Conservation (phyloP, 2,113 vertebrate genomes). For the Barbus barbus region DNA sequence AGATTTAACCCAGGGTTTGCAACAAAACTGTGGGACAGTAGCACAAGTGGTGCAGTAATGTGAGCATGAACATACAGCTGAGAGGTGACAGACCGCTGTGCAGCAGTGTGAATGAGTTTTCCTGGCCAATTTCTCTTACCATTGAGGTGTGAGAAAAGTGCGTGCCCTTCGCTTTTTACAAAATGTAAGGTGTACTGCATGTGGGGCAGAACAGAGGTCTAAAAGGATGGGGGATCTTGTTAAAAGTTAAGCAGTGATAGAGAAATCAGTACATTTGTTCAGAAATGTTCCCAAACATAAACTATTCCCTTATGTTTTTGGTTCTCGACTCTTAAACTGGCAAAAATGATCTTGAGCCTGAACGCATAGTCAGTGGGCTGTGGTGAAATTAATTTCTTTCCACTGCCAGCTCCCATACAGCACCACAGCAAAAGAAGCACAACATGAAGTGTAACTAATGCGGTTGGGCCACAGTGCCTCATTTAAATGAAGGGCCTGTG, state of each 20-base stretch:
- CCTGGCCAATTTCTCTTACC: conserved; percentile 50
- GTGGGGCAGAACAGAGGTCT: not conserved
- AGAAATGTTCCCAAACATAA: not conserved
- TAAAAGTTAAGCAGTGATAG: not conserved
- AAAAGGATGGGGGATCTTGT: not conserved
- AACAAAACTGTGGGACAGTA: not conserved
- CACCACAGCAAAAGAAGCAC: conserved; percentile 62
- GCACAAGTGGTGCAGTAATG: conserved; percentile 40
- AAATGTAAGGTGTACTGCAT: not conserved
- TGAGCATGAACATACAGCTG: conserved; percentile 55
- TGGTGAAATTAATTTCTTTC: conserved; percentile 51
- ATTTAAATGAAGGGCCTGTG: conserved; percentile 53
- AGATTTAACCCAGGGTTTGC: conserved; percentile 13
- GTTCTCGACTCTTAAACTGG: not conserved
- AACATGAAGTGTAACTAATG: conserved; percentile 64
- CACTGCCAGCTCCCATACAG: conserved; percentile 53
- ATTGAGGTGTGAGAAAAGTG: not conserved
- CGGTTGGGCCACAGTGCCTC: conserved; percentile 48
- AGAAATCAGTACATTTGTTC: not conserved
- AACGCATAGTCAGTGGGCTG: conserved; percentile 23
- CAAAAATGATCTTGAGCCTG: conserved; percentile 10
- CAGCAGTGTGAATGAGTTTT: conserved; percentile 59
- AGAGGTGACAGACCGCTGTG: conserved; percentile 33
- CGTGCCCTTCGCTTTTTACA: not conserved
- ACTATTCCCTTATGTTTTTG: not conserved